phyloP scores from a whole-genome alignment of 2,113 vertebrate species.

The Oryzias celebensis region DNA sequence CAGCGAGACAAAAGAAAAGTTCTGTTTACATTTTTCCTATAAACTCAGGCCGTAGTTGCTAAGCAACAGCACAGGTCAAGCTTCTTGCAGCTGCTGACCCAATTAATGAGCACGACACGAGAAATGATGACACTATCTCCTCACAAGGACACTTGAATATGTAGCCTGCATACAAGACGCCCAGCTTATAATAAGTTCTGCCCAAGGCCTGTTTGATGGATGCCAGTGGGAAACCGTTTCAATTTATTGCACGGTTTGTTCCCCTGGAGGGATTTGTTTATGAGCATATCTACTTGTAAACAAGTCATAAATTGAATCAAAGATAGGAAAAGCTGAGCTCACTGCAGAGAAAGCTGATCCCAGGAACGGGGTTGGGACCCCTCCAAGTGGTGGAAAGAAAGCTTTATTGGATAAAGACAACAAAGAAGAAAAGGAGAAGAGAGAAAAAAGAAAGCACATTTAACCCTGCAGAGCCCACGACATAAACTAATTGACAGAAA shows the following conservation, averaged over 20 bases:
- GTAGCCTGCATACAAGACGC: slow-evolving; percentile 36
- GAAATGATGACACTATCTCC: slow-evolving; percentile 65
- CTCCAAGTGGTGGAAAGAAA: slow-evolving; percentile 8
- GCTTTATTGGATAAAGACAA: slow-evolving; percentile 1
- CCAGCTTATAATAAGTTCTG: slow-evolving; percentile 32
- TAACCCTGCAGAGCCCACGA: too few relatives aligned
- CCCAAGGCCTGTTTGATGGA: slow-evolving; percentile 45
- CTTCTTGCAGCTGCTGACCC: slow-evolving; percentile 65
- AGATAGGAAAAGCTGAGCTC: slow-evolving; percentile 21
- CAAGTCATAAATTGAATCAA: slow-evolving; percentile 39
- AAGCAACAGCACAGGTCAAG: slow-evolving; percentile 68
- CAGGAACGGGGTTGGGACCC: neutral
- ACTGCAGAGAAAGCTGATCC: slow-evolving; percentile 3
- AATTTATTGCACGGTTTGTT: slow-evolving; percentile 36
- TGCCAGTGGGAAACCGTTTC: slow-evolving; percentile 41
- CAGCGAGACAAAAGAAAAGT: slow-evolving; percentile 26
- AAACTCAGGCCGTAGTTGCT: slow-evolving; percentile 63
- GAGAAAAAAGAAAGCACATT: too few relatives aligned
- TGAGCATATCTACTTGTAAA: slow-evolving; percentile 30
- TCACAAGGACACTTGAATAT: slow-evolving; percentile 57
- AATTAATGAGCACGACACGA: slow-evolving; percentile 66
- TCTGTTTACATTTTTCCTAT: slow-evolving; percentile 43
- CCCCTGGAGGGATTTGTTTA: slow-evolving; percentile 33
- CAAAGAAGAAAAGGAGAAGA: neutral
- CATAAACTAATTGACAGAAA: too few relatives aligned